phyloP scores from a whole-genome alignment of 1,140 invertebrate genomes.

The Lordiphosa stackelbergi region DNA sequence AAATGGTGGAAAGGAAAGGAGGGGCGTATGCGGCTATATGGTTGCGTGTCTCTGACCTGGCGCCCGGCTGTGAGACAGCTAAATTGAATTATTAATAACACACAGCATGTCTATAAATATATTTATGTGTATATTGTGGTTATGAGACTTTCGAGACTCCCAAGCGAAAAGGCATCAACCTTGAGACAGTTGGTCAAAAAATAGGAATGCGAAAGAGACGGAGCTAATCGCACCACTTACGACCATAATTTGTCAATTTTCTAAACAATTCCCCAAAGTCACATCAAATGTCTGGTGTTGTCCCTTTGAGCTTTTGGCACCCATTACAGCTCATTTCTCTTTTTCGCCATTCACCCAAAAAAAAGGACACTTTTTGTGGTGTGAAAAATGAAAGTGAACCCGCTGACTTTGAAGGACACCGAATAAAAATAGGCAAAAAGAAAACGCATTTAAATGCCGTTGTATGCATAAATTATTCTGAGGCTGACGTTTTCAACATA shows the following conservation, averaged over 20 bases:
- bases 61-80: conserved; percentile 40
- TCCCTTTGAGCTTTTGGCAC: conserved; percentile 57
- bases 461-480: conserved; percentile 65
- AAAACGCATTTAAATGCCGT: conserved; percentile 59
- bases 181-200: conserved; percentile 33
- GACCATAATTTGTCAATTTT: conserved; percentile 73
- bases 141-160: conserved; percentile 12
- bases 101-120: conserved; percentile 34
- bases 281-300: conserved; percentile 55
- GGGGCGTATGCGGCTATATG: conserved; percentile 2
- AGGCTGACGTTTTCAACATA: conserved; percentile 46
- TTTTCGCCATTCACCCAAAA: conserved; percentile 13
- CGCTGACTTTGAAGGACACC: conserved; percentile 22
- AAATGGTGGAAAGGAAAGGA: conserved; percentile 6
- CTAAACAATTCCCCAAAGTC: conserved; percentile 64
- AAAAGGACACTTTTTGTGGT: conserved; percentile 31
- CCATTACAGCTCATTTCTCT: conserved; percentile 56
- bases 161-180: conserved; percentile 40
- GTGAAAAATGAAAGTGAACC: conserved; percentile 61
- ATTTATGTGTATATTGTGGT: conserved; percentile 28
- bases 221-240: conserved; percentile 68
- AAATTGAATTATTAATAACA: conserved; percentile 75
- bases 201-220: conserved; percentile 9
- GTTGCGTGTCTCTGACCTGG: conserved; percentile 52
- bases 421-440: conserved; percentile 10